Percentiles rank a stretch among this genome's conserved stretches.
Evolutionary conservation across 2,797 vertebrate genomes (phyloP).

Genomic region (Chromobotia macracanthus): DNA sequence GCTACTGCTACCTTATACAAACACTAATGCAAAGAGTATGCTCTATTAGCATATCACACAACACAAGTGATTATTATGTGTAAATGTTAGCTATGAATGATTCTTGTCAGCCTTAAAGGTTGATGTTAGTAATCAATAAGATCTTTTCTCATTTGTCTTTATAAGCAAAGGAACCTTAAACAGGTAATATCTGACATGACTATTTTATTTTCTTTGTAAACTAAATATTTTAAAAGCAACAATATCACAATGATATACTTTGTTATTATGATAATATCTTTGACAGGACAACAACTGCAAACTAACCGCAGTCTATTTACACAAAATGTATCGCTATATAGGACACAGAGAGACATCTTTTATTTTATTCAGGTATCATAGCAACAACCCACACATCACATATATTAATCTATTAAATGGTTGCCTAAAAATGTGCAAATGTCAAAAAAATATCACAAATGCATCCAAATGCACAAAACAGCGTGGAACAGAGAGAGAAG

Average conservation of each 20-base stretch:
- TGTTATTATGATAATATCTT: constrained; percentile 57
- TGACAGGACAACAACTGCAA: constrained; percentile 40
- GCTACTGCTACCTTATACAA: constrained; percentile 83
- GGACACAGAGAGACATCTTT: constrained; percentile 33
- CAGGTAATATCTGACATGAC: background rate
- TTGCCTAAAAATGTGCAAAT: constrained; percentile 58
- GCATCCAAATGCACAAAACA: constrained; percentile 55
- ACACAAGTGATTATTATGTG: constrained; percentile 39
- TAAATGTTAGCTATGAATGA: constrained; percentile 33
- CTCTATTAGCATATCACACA: constrained; percentile 78
- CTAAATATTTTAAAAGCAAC: constrained; percentile 3
- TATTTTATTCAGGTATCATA: constrained; percentile 58
- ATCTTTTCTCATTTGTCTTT: background rate
- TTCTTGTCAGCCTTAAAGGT: constrained; percentile 2
- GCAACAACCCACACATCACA: constrained; percentile 57
- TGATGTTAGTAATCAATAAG: background rate
- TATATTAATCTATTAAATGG: constrained; percentile 60
- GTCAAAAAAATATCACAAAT: constrained; percentile 53
- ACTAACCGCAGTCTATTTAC: constrained; percentile 48
- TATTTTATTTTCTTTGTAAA: background rate
- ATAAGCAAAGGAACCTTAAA: background rate
- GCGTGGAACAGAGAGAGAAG: constrained; percentile 41
- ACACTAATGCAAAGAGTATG: constrained; percentile 78
- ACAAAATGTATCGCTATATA: constrained; percentile 16
- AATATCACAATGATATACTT: constrained; percentile 22